phyloP scores from a whole-genome alignment of 2,113 vertebrate species.

The Hiodon tergisus region DNA sequence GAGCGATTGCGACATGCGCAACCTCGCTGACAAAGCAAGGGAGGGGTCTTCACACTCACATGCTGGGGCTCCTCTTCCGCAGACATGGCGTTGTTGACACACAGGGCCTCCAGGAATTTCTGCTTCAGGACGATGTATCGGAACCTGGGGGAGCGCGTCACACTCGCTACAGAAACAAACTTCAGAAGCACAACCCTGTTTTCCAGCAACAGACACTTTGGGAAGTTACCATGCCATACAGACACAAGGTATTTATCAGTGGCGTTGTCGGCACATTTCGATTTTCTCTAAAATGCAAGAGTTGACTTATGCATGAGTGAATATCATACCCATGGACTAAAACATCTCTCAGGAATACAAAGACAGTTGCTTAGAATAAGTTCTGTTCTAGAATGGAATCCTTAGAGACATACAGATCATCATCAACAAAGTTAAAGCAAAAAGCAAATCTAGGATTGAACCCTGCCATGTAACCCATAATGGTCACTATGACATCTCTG shows the following conservation, averaged over 20 bases:
- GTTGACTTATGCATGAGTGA: too few relatives aligned
- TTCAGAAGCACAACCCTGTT: neutral
- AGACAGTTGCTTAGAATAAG: too few relatives aligned
- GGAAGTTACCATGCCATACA: too few relatives aligned
- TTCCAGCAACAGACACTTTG: neutral
- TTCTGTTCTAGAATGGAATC: too few relatives aligned
- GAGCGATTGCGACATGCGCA: neutral
- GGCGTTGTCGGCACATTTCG: too few relatives aligned
- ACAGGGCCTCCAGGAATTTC: slow-evolving; percentile 94
- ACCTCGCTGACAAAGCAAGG: neutral
- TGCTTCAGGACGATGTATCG: slow-evolving; percentile 93
- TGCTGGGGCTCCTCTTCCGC: slow-evolving; percentile 86
- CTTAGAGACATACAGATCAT: too few relatives aligned
- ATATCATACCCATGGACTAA: too few relatives aligned
- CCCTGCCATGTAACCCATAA: too few relatives aligned
- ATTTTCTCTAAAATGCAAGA: too few relatives aligned
- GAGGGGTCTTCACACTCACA: slow-evolving; percentile 63
- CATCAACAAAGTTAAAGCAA: neutral
- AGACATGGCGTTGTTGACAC: slow-evolving; percentile 96
- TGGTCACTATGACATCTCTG: neutral
- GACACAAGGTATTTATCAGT: too few relatives aligned
- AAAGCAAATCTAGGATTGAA: too few relatives aligned
- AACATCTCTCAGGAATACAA: too few relatives aligned
- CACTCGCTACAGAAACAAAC: neutral
- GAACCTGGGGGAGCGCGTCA: slow-evolving; percentile 67